Conservation (phyloP, 2,797 vertebrate species). For the Sternarchorhynchus goeldii region DNA sequence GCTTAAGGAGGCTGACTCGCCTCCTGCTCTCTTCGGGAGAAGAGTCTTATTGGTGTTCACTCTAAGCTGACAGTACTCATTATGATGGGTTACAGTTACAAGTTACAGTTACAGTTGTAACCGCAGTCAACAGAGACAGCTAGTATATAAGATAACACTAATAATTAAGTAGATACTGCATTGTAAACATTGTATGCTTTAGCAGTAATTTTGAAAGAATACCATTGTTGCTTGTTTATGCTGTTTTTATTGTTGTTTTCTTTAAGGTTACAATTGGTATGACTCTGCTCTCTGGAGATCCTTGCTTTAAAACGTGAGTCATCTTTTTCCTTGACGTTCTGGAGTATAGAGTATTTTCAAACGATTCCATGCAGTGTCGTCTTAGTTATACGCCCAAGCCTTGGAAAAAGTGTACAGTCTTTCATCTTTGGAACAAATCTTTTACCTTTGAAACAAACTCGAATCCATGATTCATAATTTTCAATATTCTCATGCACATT, state of each 20-base stretch:
- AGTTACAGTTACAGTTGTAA: neutral
- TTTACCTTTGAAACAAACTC: no score
- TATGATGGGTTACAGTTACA: neutral
- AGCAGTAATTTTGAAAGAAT: neutral
- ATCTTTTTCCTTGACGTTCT: slow-evolving; percentile 14
- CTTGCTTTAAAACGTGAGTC: slow-evolving; percentile 91
- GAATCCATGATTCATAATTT: neutral
- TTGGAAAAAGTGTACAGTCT: slow-evolving; percentile 24
- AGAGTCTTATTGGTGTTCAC: slow-evolving; percentile 3
- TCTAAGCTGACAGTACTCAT: neutral
- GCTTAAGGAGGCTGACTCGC: slow-evolving; percentile 22
- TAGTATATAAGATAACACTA: no score
- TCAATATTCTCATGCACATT: neutral
- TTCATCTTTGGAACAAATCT: no score
- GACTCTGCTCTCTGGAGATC: slow-evolving; percentile 85
- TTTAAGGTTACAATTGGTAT: slow-evolving; percentile 84
- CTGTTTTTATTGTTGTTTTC: slow-evolving; percentile 13
- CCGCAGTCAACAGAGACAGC: no score
- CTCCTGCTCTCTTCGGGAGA: slow-evolving; percentile 24
- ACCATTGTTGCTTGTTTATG: slow-evolving; percentile 5
- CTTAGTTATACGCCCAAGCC: neutral
- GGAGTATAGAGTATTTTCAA: neutral
- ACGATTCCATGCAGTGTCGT: neutral
- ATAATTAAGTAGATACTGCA: neutral
- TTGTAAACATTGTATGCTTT: neutral